Evolutionary conservation across 2,888 invertebrate genomes (phyloP).

Genomic region (Dryomyza anilis): DNA sequence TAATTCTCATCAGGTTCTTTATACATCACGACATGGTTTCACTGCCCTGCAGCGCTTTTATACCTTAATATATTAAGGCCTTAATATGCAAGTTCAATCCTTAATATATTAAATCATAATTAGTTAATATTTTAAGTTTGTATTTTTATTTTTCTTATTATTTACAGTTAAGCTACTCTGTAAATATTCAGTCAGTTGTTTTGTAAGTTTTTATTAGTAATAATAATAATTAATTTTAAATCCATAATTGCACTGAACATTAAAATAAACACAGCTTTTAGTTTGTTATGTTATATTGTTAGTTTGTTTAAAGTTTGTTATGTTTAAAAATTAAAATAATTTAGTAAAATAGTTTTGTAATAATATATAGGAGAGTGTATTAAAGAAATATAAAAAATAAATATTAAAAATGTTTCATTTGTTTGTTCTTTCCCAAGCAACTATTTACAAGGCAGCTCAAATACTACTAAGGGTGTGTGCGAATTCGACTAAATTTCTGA

Average conservation of each 20-base stretch:
- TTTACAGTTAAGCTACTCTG: slow-evolving; percentile 26
- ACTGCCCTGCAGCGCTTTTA: background rate
- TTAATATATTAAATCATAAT: background rate
- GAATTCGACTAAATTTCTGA: no score
- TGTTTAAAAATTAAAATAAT: no score
- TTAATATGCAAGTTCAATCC: no score
- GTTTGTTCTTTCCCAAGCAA: background rate
- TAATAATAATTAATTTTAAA: slow-evolving; percentile 19
- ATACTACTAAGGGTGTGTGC: no score
- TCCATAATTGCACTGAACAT: slow-evolving; percentile 17
- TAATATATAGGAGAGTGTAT: no score
- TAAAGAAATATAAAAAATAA: background rate
- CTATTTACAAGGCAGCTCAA: no score
- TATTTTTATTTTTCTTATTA: no score
- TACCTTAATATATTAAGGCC: no score
- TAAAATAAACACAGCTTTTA: background rate
- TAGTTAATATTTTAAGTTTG: no score
- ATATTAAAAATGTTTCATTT: background rate
- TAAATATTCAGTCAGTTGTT: slow-evolving; percentile 49
- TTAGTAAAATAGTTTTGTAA: no score
- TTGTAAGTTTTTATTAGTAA: slow-evolving; percentile 41
- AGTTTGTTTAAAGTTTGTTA: background rate
- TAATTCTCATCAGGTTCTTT: background rate
- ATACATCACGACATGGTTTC: background rate
- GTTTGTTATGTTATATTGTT: background rate